Percentiles rank a stretch among this genome's conserved stretches.
phyloP scores from a whole-genome alignment of 2,888 invertebrate species.

The Brenthis daphne region DNA sequence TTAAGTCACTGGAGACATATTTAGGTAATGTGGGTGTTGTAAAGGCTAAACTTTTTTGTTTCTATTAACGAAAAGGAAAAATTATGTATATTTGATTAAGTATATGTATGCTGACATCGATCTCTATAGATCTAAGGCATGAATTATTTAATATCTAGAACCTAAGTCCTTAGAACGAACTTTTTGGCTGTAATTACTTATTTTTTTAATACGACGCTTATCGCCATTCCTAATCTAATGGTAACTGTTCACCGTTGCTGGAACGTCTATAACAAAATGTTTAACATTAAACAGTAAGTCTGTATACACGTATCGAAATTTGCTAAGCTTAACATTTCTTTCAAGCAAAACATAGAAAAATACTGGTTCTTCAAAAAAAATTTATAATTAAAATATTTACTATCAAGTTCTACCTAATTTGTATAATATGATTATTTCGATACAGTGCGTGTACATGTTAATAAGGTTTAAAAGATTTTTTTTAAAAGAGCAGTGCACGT shows the following conservation, averaged over 20 bases:
- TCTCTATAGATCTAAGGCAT: constrained; percentile 53
- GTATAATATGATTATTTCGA: not conserved
- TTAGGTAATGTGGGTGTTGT: constrained; percentile 4
- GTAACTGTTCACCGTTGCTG: constrained; percentile 82
- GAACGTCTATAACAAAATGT: constrained; percentile 73
- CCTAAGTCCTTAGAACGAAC: constrained; percentile 81
- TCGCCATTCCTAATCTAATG: constrained; percentile 68
- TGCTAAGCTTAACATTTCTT: not conserved
- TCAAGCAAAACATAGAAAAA: constrained; percentile 1
- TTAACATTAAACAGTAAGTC: constrained; percentile 66
- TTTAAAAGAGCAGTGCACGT: constrained; percentile 9
- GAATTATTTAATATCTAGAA: constrained; percentile 63
- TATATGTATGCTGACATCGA: constrained; percentile 31
- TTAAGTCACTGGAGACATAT: constrained; percentile 37
- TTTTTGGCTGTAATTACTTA: constrained; percentile 81
- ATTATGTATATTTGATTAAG: constrained; percentile 16
- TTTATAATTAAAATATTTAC: not conserved
- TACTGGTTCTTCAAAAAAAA: not conserved
- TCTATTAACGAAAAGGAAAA: constrained; percentile 2
- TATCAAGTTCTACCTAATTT: not conserved
- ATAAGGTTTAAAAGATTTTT: no score
- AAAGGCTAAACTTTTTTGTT: constrained; percentile 7
- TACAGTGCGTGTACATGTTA: not conserved
- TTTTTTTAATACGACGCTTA: constrained; percentile 61
- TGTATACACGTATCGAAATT: constrained; percentile 28